Percentiles rank a stretch among this genome's conserved stretches.
Conservation (phyloP, 2,797 vertebrate genomes). For the Eospalax fontanierii region DNA sequence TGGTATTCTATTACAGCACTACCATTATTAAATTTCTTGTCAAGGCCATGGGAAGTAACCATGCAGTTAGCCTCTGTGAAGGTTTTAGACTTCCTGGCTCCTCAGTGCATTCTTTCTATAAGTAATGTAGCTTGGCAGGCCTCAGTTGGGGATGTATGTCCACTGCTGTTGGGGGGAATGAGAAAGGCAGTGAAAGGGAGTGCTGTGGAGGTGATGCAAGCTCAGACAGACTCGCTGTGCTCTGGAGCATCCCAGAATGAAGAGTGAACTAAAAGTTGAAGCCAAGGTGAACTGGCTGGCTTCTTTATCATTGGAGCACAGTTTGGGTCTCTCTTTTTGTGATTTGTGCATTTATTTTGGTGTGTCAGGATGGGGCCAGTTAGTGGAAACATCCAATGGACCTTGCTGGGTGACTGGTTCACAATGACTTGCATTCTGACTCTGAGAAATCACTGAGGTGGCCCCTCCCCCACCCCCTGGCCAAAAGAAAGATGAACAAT, state of each 20-base stretch:
- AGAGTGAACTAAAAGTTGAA: slow-evolving; percentile 16
- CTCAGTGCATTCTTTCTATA: neutral
- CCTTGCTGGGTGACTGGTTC: slow-evolving; percentile 12
- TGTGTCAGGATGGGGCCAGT: neutral
- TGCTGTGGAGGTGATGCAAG: neutral
- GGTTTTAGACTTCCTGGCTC: slow-evolving; percentile 42
- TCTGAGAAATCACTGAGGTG: slow-evolving; percentile 42
- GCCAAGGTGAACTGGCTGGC: slow-evolving; percentile 47
- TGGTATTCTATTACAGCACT: too few relatives aligned
- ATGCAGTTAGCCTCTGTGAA: neutral
- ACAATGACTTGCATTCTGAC: slow-evolving; percentile 18
- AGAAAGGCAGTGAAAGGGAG: neutral
- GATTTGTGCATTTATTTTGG: neutral
- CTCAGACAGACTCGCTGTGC: neutral
- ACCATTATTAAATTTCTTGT: neutral
- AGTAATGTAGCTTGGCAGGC: neutral
- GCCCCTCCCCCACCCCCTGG: neutral
- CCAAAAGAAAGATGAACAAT: slow-evolving; percentile 9
- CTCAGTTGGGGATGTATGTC: neutral
- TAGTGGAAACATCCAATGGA: neutral
- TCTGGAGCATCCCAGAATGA: neutral
- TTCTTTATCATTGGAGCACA: neutral
- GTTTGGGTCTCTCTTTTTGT: neutral
- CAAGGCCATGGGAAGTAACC: neutral
- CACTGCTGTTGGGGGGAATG: neutral